phyloP scores from a whole-genome alignment of 2,797 vertebrate species.

The Clarias platycephalus region DNA sequence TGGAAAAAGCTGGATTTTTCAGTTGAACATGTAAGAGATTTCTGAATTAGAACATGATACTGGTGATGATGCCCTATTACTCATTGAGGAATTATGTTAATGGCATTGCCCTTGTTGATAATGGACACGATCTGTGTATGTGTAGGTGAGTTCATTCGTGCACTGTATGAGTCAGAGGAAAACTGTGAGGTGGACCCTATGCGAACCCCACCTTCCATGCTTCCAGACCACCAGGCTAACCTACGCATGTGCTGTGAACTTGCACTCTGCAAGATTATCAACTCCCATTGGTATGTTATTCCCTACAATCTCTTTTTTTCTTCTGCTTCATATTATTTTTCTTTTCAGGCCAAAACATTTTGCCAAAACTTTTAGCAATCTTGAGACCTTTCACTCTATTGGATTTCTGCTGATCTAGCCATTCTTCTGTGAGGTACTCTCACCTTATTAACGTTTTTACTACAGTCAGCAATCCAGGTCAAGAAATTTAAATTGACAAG shows the following conservation, averaged over 20 bases:
- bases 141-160: slow-evolving; percentile 94
- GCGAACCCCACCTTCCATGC: slow-evolving; percentile 90
- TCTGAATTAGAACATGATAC: not conserved
- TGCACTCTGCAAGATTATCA: slow-evolving; percentile 97
- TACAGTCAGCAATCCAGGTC: not conserved
- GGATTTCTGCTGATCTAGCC: not conserved
- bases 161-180: slow-evolving; percentile 95
- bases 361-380: not conserved
- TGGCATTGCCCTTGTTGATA: not conserved
- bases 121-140: not conserved
- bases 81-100: not conserved
- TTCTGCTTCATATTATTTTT: not conserved
- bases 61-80: not conserved
- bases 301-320: not conserved
- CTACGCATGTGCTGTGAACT: slow-evolving; percentile 98
- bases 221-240: slow-evolving; percentile 95
- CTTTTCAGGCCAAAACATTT: not conserved
- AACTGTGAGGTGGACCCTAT: slow-evolving; percentile 98
- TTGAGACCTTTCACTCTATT: not conserved
- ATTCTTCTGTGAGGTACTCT: not conserved
- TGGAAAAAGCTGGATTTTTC: not conserved
- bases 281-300: slow-evolving; percentile 90
- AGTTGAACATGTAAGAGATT: not conserved
- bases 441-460: too few species aligned
- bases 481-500: not conserved